A percentile compares a stretch with the other conserved stretches of the same genome.
These are phyloP conservation scores for Caenorhabditis sp. DNA, from an alignment of 2,888 invertebrate genomes.

Conservation along the genomic window DNA sequence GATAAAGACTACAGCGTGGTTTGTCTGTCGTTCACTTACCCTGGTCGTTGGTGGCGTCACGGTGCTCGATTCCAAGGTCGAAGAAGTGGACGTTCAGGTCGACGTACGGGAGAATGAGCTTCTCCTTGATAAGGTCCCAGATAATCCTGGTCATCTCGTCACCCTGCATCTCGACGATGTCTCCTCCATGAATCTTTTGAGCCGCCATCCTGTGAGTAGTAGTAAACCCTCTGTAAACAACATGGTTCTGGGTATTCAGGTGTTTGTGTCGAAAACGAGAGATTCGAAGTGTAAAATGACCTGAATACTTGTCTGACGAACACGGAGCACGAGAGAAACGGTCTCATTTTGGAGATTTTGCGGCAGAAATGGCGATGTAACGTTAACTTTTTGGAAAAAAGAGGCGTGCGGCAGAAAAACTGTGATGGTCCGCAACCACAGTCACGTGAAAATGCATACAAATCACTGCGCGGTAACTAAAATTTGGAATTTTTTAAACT, in stretches of 20 bases:
- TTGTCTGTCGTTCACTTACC: too few relatives aligned
- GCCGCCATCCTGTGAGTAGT: slow-evolving; percentile 53
- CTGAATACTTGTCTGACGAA: slow-evolving; percentile 37
- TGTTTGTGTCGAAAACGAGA: not conserved
- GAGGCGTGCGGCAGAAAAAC: too few relatives aligned
- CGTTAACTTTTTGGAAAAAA: not conserved
- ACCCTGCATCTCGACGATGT: slow-evolving; percentile 81
- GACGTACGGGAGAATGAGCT: slow-evolving; percentile 94
- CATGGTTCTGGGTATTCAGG: not conserved
- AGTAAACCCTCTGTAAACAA: slow-evolving; percentile 48
- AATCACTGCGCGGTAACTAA: not conserved
- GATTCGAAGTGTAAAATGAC: slow-evolving; percentile 5
- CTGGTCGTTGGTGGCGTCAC: slow-evolving; percentile 93
- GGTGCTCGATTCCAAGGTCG: slow-evolving; percentile 94
- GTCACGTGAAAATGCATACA: slow-evolving; percentile 26
- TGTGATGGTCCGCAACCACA: slow-evolving; percentile 13
- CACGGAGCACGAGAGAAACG: slow-evolving; percentile 41
- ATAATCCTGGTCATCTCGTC: slow-evolving; percentile 87
- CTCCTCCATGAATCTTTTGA: slow-evolving; percentile 76
- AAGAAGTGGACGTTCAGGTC: slow-evolving; percentile 94
- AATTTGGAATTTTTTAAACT: not conserved
- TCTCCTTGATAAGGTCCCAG: slow-evolving; percentile 97
- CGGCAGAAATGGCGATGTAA: not conserved
- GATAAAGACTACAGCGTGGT: too few relatives aligned
- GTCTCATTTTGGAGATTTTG: slow-evolving; percentile 24